These are phyloP conservation scores for Chironex yamaguchii DNA, from an alignment of 30 jellyfish, hydroid and myxozoan genomes.

Conservation along the genomic window DNA sequence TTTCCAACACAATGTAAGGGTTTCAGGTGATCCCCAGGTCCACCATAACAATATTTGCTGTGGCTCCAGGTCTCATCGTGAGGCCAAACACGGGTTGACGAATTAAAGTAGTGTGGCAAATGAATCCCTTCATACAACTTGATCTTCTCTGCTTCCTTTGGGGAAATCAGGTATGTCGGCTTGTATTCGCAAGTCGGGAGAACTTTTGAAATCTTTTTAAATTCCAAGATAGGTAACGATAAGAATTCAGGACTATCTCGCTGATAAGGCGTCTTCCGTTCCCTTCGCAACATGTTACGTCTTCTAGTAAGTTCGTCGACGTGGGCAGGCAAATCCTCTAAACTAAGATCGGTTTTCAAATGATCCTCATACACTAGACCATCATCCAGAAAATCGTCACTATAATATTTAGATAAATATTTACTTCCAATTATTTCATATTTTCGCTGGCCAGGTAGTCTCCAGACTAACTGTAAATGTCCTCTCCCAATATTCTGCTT, in stretches of 20 bases:
- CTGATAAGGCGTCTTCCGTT: slow-evolving; percentile 77
- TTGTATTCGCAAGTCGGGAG: slow-evolving; percentile 50
- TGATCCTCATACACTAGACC: slow-evolving; percentile 74
- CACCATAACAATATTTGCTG: slow-evolving; percentile 67
- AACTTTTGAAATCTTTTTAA: slow-evolving; percentile 36
- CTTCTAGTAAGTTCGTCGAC: slow-evolving; percentile 47
- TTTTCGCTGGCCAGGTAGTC: slow-evolving; percentile 21
- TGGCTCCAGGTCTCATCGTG: slow-evolving; percentile 78
- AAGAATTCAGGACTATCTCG: slow-evolving; percentile 80
- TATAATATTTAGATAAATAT: slow-evolving; percentile 44
- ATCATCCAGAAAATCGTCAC: slow-evolving; percentile 64
- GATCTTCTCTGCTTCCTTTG: slow-evolving; percentile 45
- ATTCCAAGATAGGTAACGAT: slow-evolving; percentile 56
- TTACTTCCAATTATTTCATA: slow-evolving; percentile 29
- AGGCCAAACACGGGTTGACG: slow-evolving; percentile 67
- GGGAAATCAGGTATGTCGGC: slow-evolving; percentile 66
- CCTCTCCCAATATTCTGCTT: slow-evolving; percentile 85
- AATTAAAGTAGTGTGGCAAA: slow-evolving; percentile 76
- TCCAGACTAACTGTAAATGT: slow-evolving; percentile 78
- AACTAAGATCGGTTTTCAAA: slow-evolving; percentile 49
- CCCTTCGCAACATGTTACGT: neutral
- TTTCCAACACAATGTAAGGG: slow-evolving; percentile 82
- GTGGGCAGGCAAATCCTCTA: slow-evolving; percentile 75
- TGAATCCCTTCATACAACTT: slow-evolving; percentile 80
- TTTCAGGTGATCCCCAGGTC: slow-evolving; percentile 54